These are phyloP conservation scores for Athalia circularis DNA, from an alignment of 2,888 invertebrate genomes.

Conservation along the genomic window DNA sequence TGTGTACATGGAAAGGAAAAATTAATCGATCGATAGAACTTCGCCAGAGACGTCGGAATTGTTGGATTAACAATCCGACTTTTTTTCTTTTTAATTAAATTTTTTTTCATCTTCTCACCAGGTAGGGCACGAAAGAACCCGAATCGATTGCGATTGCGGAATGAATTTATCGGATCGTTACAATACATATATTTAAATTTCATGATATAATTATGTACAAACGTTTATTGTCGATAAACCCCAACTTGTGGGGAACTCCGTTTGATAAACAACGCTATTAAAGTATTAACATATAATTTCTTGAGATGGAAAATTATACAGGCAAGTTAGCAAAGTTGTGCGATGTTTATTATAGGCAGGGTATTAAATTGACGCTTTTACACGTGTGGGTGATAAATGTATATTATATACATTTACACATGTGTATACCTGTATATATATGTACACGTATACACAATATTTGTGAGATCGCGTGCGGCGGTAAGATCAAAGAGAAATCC, in stretches of 20 bases:
- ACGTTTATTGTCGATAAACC: not conserved
- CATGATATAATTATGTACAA: not conserved
- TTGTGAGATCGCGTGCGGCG: constrained; percentile 71
- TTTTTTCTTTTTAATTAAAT: no score
- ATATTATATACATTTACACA: not conserved
- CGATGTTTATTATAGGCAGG: constrained; percentile 51
- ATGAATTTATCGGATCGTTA: no score
- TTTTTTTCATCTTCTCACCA: no score
- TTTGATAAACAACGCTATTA: constrained; percentile 31
- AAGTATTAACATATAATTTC: constrained; percentile 58
- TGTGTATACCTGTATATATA: not conserved
- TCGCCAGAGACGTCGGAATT: no score
- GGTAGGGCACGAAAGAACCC: no score
- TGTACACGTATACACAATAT: constrained; percentile 54
- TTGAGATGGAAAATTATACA: constrained; percentile 65
- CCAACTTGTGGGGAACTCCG: not conserved
- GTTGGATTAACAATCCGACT: no score
- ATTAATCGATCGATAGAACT: no score
- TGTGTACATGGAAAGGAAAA: no score
- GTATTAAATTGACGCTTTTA: constrained; percentile 37
- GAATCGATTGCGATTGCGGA: no score
- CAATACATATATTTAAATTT: not conserved
- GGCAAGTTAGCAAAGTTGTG: constrained; percentile 60
- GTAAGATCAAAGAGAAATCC: constrained; percentile 68
- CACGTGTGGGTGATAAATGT: constrained; percentile 24